phyloP scores from a whole-genome alignment of 2,888 invertebrate species.

The Nematopogon swammerdamellus region DNA sequence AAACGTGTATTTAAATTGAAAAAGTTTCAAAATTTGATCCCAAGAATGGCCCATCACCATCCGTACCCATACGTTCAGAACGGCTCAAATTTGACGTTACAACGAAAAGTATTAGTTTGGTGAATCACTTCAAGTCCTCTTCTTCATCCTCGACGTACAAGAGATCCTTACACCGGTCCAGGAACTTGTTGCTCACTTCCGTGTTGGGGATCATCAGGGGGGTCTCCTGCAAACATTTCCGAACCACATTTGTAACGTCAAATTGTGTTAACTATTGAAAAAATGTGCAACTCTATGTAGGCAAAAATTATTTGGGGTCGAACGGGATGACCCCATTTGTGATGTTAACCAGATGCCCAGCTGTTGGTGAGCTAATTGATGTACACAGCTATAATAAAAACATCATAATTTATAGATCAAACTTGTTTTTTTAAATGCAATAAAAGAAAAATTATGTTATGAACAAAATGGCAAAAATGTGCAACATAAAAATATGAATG shows the following conservation, averaged over 20 bases:
- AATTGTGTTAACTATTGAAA: slow-evolving; percentile 18
- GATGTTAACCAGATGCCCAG: too few species aligned
- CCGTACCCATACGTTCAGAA: slow-evolving; percentile 8
- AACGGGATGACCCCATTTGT: slow-evolving; percentile 1
- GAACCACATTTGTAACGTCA: slow-evolving; percentile 13
- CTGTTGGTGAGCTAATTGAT: too few species aligned
- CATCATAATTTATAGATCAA: too few species aligned
- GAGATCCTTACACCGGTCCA: slow-evolving; percentile 42
- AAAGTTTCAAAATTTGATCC: slow-evolving; percentile 8
- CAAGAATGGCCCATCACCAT: slow-evolving; percentile 6
- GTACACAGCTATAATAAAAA: too few species aligned
- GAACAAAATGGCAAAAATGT: too few species aligned
- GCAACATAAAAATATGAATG: too few species aligned
- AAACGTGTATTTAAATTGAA: too few species aligned
- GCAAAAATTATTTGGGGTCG: slow-evolving; percentile 9
- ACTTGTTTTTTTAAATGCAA: too few species aligned
- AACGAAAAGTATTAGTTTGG: background rate
- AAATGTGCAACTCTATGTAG: slow-evolving; percentile 23
- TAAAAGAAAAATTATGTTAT: too few species aligned
- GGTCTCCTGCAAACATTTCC: slow-evolving; percentile 1
- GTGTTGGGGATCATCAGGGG: background rate
- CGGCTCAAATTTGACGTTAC: slow-evolving; percentile 10
- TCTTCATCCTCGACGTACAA: slow-evolving; percentile 45
- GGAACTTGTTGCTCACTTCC: slow-evolving; percentile 34
- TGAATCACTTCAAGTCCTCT: slow-evolving; percentile 40